These are phyloP conservation scores for Eristalis tenax DNA, from an alignment of 2,888 invertebrate species.

Conservation along the genomic window DNA sequence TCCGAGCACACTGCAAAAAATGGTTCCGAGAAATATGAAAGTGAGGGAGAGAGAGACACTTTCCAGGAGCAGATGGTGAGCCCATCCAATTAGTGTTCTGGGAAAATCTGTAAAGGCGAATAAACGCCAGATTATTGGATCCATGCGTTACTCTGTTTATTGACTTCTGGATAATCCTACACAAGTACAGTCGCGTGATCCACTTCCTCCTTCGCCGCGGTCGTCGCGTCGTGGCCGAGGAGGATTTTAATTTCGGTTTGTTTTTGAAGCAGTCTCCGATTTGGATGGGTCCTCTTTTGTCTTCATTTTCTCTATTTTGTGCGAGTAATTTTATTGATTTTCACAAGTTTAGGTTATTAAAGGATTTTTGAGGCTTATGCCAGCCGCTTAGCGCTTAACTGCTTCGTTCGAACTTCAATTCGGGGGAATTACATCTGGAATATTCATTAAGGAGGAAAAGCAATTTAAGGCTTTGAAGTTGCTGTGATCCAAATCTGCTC, in stretches of 20 bases:
- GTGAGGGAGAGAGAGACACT: background rate
- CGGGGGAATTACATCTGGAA: background rate
- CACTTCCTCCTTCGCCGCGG: background rate
- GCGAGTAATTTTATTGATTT: background rate
- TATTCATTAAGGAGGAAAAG: background rate
- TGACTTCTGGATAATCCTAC: constrained; percentile 17
- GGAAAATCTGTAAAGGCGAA: background rate
- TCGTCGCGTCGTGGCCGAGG: background rate
- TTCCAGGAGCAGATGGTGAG: background rate
- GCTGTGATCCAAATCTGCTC: too few species aligned
- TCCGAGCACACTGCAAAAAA: constrained; percentile 2
- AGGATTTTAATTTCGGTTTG: background rate
- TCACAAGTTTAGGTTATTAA: background rate
- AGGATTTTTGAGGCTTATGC: background rate
- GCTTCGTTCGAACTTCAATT: background rate
- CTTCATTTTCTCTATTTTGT: background rate
- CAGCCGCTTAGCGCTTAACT: background rate
- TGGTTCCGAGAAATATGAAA: background rate
- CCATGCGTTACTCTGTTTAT: constrained; percentile 7
- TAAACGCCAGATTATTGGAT: constrained; percentile 13
- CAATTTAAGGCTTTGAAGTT: too few species aligned
- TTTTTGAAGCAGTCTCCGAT: background rate
- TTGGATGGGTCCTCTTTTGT: background rate
- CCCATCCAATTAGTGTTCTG: background rate
- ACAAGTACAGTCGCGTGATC: background rate